Percentiles rank a stretch among this genome's conserved stretches.
These are phyloP conservation scores for Tamandua tetradactyla DNA, from an alignment of 2,797 vertebrate genomes.

Conservation along the genomic window DNA sequence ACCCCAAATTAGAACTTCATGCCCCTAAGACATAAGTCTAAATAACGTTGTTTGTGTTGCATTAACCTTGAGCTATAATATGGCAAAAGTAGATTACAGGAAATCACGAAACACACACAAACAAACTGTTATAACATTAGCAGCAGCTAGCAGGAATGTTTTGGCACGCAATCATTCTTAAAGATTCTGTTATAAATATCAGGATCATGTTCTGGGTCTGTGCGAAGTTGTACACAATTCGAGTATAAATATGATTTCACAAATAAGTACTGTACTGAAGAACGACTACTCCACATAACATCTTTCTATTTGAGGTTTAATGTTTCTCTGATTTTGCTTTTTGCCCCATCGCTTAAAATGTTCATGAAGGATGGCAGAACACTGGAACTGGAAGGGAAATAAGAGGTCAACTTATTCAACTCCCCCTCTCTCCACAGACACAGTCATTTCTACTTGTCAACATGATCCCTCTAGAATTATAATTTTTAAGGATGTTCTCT, in stretches of 20 bases:
- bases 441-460: background rate
- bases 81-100: conserved; percentile 74
- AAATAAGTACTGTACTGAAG: conserved; percentile 34
- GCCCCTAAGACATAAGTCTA: conserved; percentile 73
- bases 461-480: background rate
- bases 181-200: conserved; percentile 53
- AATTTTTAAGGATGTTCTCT: background rate
- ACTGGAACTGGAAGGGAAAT: background rate
- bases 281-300: background rate
- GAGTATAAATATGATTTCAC: conserved; percentile 44
- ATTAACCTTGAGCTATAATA: conserved; percentile 75
- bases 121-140: conserved; percentile 65
- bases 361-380: background rate
- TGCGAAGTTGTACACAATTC: background rate
- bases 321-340: background rate
- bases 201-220: background rate
- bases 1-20: conserved; percentile 72
- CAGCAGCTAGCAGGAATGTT: conserved; percentile 63
- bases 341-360: background rate
- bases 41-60: conserved; percentile 73
- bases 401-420: background rate
- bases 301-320: background rate
- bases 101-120: conserved; percentile 49
- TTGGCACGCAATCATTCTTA: conserved; percentile 68
- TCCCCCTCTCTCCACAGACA: background rate